phyloP scores from a whole-genome alignment of 2,888 invertebrate species.

The Macaria notata region DNA sequence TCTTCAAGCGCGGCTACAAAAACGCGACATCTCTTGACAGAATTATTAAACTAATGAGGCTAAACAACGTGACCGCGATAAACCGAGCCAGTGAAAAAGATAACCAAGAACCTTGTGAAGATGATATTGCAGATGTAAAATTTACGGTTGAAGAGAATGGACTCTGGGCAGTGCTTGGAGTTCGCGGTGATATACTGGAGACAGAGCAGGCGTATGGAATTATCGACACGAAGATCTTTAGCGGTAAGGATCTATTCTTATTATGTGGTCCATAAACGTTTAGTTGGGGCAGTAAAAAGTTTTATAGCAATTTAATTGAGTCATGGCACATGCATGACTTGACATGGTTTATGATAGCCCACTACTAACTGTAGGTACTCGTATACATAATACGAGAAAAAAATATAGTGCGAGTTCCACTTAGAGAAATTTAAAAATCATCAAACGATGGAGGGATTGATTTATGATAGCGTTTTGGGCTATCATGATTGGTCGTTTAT shows the following conservation, averaged over 20 bases:
- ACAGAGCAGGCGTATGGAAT: conserved; percentile 70
- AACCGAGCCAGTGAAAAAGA: conserved; percentile 48
- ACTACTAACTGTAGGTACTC: no score
- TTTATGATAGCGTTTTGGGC: no score
- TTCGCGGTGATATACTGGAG: conserved; percentile 63
- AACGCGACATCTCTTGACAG: conserved; percentile 65
- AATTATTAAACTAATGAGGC: conserved; percentile 67
- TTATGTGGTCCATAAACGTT: no score
- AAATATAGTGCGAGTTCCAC: no score
- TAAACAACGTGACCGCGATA: conserved; percentile 63
- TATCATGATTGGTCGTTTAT: no score
- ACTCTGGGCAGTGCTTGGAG: conserved; percentile 63
- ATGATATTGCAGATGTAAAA: conserved; percentile 34
- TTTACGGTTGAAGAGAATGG: conserved; percentile 56
- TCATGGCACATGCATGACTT: no score
- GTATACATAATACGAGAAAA: no score
- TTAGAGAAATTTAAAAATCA: no score
- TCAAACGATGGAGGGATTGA: no score
- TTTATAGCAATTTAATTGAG: no score
- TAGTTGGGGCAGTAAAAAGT: no score
- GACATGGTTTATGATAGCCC: no score
- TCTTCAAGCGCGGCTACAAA: conserved; percentile 61
- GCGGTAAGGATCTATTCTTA: conserved; percentile 51
- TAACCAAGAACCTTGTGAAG: conserved; percentile 40
- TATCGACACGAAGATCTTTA: conserved; percentile 81